A percentile compares a stretch with the other conserved stretches of the same genome.
These are phyloP conservation scores for Myotis davidii DNA, from an alignment of 2,113 vertebrate species.

Conservation along the genomic window DNA sequence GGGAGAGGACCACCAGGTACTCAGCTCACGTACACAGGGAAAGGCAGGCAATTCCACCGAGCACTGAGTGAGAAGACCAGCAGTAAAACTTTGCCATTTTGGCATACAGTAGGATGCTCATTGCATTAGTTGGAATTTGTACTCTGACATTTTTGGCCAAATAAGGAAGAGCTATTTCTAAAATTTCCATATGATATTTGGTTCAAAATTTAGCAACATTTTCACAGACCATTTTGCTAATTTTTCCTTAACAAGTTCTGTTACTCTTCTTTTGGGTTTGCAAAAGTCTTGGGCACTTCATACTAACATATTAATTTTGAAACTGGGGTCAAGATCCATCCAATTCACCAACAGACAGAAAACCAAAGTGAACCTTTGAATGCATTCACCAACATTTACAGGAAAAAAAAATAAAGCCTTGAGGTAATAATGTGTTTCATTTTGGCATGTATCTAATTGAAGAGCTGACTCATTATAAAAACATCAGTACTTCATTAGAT, in stretches of 20 bases:
- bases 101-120: conserved; percentile 33
- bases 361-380: neutral
- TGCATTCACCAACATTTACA: neutral
- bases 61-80: conserved; percentile 2
- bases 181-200: conserved; percentile 58
- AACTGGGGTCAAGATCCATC: neutral
- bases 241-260: neutral
- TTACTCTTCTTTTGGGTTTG: neutral
- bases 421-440: neutral
- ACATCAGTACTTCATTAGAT: neutral
- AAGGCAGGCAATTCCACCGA: conserved; percentile 32
- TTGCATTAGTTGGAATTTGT: conserved; percentile 49
- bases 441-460: neutral
- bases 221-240: neutral
- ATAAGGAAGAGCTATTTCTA: neutral
- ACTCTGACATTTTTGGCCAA: neutral
- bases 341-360: neutral
- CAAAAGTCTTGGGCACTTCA: neutral
- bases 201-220: neutral
- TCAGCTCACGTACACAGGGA: neutral
- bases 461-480: neutral
- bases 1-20: conserved; percentile 56
- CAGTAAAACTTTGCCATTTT: conserved; percentile 48
- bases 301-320: neutral
- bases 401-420: neutral